These are phyloP conservation scores for Drosophila suboccidentalis DNA, from an alignment of 2,888 invertebrate genomes.

Conservation along the genomic window DNA sequence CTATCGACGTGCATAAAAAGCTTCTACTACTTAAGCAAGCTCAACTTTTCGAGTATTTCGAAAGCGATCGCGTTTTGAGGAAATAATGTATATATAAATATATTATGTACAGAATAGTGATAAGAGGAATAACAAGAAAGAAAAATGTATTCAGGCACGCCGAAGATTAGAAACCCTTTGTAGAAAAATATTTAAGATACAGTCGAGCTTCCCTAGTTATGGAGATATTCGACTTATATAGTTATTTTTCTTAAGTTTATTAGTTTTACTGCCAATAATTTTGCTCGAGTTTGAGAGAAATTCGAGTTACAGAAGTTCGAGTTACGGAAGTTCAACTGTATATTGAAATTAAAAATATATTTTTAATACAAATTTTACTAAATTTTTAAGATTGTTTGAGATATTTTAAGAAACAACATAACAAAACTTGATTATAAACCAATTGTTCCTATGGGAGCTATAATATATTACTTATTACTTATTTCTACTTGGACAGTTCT, in stretches of 20 bases:
- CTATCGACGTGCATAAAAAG: neutral
- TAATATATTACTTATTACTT: too few relatives aligned
- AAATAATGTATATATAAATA: neutral
- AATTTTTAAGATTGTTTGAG: neutral
- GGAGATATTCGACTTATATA: too few relatives aligned
- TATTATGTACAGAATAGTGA: neutral
- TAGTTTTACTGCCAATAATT: too few relatives aligned
- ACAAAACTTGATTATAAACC: neutral
- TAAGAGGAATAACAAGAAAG: neutral
- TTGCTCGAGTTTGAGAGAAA: too few relatives aligned
- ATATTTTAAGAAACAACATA: neutral
- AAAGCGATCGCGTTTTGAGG: neutral
- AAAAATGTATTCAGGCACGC: neutral
- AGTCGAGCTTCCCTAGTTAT: too few relatives aligned
- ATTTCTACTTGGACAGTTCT: too few relatives aligned
- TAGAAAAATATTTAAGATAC: neutral
- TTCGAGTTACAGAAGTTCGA: too few relatives aligned
- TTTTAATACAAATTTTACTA: neutral
- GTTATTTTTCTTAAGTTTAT: too few relatives aligned
- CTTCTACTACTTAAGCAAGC: neutral
- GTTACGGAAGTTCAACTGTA: too few relatives aligned
- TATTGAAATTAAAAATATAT: neutral
- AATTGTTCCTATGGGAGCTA: too few relatives aligned
- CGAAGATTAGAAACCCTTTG: neutral
- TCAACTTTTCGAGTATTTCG: neutral